phyloP scores from a whole-genome alignment of 1,140 invertebrate genomes.

The Oedothorax gibbosus region DNA sequence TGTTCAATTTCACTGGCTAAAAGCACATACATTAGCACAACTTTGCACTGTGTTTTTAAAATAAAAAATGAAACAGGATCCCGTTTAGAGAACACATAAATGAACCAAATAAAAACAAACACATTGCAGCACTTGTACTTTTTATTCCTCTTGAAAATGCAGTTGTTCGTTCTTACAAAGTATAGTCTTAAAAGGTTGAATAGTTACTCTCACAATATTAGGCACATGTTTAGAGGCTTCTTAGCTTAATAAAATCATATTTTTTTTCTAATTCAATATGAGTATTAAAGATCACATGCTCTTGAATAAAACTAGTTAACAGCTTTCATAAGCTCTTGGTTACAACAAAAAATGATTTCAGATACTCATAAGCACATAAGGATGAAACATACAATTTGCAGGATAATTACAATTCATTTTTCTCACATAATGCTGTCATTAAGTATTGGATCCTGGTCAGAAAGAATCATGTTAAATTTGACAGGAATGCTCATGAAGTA shows the following conservation, averaged over 20 bases:
- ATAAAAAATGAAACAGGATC: too few relatives aligned
- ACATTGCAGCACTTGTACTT: conserved; percentile 44
- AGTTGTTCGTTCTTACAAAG: conserved; percentile 54
- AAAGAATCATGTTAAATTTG: too few relatives aligned
- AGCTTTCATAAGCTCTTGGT: background rate
- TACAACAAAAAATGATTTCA: background rate
- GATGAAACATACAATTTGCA: too few relatives aligned
- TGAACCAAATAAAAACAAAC: background rate
- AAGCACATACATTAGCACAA: too few relatives aligned
- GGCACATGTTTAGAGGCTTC: conserved; percentile 60
- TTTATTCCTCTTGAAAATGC: conserved; percentile 58
- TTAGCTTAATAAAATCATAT: conserved; percentile 54
- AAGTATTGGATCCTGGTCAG: too few relatives aligned
- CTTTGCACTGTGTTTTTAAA: too few relatives aligned
- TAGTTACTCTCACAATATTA: conserved; percentile 48
- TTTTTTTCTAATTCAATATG: conserved; percentile 2
- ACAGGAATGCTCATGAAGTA: too few relatives aligned
- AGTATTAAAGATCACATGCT: conserved; percentile 26
- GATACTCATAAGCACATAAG: background rate
- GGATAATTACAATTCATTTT: too few relatives aligned
- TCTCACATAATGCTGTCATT: too few relatives aligned
- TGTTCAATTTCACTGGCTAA: too few relatives aligned
- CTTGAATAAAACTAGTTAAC: conserved; percentile 43
- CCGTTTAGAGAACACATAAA: too few relatives aligned
- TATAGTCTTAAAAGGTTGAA: conserved; percentile 28